A percentile compares a stretch with the other conserved stretches of the same genome.
Conservation (phyloP, 2,888 invertebrate genomes). For the Limnephilus rhombicus region DNA sequence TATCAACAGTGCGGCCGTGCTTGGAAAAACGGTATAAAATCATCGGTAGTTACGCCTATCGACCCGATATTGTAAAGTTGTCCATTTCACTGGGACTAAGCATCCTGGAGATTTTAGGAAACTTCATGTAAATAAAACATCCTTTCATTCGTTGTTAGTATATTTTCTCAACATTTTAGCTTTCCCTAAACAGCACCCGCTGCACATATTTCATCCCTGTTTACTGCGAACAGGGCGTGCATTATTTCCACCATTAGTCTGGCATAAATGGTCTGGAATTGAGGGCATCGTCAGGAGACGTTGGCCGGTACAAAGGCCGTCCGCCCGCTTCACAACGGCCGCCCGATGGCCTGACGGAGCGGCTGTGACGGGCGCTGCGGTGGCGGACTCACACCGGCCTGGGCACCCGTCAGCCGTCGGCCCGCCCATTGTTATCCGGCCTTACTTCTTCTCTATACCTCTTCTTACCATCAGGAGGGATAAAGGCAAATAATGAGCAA, state of each 20-base stretch:
- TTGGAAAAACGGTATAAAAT: too few species aligned
- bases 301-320: conserved; percentile 55
- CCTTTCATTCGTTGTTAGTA: too few species aligned
- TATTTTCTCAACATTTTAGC: too few species aligned
- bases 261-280: conserved; percentile 64
- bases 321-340: conserved; percentile 8
- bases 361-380: conserved; percentile 32
- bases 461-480: background rate
- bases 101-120: too few species aligned
- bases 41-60: too few species aligned
- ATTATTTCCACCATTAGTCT: conserved; percentile 65
- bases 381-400: conserved; percentile 28
- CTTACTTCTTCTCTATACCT: background rate
- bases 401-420: conserved; percentile 11
- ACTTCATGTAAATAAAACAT: too few species aligned
- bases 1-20: too few species aligned
- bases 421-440: conserved; percentile 29
- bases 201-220: conserved; percentile 11
- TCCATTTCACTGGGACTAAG: too few species aligned
- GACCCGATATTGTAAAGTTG: too few species aligned
- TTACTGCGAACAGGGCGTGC: conserved; percentile 37
- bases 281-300: conserved; percentile 61
- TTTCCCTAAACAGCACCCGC: background rate
- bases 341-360: conserved; percentile 52
- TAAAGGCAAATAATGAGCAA: background rate